Base-by-base conservation (phyloP, 2,888 invertebrate species). In the Cepaea hortensis region DNA sequence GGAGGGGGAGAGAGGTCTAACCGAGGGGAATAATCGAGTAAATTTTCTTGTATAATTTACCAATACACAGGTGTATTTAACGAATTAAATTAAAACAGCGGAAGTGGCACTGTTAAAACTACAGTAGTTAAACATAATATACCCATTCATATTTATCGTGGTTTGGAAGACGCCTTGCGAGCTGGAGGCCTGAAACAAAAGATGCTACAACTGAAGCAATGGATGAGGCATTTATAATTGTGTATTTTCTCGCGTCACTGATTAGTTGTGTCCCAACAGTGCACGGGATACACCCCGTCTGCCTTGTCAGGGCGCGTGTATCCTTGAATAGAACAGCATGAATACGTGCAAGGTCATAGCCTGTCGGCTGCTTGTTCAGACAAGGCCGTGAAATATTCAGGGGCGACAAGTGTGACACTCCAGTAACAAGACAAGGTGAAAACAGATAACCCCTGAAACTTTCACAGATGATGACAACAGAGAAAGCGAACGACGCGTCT, bases 381-480 rank as follows among this genome's bases (percentile, higher is more conserved):
- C 7, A 1, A 65, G 62, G 15, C 35, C 18, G 11, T 15, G 62
- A 11, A 46, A 15, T 13, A 35, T 61, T 80, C 5, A 81, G 18
- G 50, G 68, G 50, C 13, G 68, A 70, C 70, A 48, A 70, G n/a
- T 62, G 61, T 68, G n/a, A 61, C 72, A 50, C n/a, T 72, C 18
- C 3, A 61, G 7, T 72, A 13, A 35, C 73, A 76, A 55, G 5
- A 13, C 23, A 50, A 3, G 6, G 18, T 13, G 35, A 20, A 81
- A 48, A 48, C 7, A 72, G 72, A 73, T n/a, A 82, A 82, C 73
- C 73, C 70, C 50, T 55, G 61, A 72, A 55, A 50, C 55, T 20
- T 72, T 48, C 81, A 68, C 81, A 50, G 81, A 46, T 68, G 68
- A 81, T 11, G n/a, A 81, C n/a, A 50, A 48, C 73, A 70, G 84